Percentiles rank a stretch among this genome's conserved stretches.
These are phyloP conservation scores for Chaetogeoica ovagalla DNA, from an alignment of 2,888 invertebrate species.

Conservation along the genomic window DNA sequence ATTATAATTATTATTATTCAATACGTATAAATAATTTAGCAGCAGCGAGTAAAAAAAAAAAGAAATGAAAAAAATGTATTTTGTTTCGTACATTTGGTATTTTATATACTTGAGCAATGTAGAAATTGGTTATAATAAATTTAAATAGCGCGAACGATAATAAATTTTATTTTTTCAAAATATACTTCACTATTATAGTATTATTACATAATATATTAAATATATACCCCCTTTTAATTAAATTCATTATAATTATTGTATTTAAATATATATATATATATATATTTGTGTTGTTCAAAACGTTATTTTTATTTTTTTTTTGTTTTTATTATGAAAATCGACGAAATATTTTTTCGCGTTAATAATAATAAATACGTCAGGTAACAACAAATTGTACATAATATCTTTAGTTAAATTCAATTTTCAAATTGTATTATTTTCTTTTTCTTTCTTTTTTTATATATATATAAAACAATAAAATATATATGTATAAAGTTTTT, in stretches of 20 bases:
- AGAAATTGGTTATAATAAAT: background rate
- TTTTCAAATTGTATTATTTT: background rate
- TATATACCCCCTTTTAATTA: slow-evolving; percentile 12
- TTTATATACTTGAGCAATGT: slow-evolving; percentile 27
- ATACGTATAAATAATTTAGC: background rate
- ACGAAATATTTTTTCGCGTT: no score
- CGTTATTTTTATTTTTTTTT: no score
- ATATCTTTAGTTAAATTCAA: slow-evolving; percentile 19
- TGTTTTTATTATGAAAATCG: no score
- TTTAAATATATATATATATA: background rate
- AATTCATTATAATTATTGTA: background rate
- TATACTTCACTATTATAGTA: slow-evolving; percentile 6
- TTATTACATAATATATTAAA: no score
- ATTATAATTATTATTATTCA: no score
- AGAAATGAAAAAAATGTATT: no score
- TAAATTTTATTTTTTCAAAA: slow-evolving; percentile 19
- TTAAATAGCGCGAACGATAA: background rate
- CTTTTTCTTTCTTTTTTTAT: background rate
- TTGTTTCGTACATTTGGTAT: background rate
- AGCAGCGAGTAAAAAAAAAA: background rate
- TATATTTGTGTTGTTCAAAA: no score
- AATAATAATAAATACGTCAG: no score
- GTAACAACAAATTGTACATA: background rate
- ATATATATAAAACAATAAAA: no score
- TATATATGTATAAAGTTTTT: no score